Conservation (phyloP, 2,113 vertebrate genomes). For the Leptosomus discolor region DNA sequence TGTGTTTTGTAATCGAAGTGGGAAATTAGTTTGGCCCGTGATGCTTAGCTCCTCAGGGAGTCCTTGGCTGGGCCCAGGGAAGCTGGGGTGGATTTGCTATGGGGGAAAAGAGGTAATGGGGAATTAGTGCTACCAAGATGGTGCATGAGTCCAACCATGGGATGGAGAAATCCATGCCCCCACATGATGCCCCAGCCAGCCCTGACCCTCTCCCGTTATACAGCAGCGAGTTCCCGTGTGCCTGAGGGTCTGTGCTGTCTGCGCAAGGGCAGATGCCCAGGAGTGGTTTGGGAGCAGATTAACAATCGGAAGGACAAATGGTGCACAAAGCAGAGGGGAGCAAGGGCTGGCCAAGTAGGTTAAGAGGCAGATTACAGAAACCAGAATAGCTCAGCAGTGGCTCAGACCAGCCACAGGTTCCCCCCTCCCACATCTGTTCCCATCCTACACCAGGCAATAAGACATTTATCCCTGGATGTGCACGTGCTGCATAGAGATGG, state of each 20-base stretch:
- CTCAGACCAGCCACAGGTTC: neutral
- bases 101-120: neutral
- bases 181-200: neutral
- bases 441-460: neutral
- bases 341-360: neutral
- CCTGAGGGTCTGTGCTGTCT: neutral
- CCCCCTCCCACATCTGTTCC: neutral
- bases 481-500: neutral
- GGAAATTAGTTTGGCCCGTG: neutral
- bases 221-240: rapidly evolving
- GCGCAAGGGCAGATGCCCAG: neutral
- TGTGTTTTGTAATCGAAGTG: rapidly evolving
- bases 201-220: neutral
- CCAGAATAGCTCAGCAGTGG: neutral
- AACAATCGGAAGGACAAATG: neutral
- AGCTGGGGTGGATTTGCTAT: neutral
- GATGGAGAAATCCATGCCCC: neutral
- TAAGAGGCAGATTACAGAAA: neutral
- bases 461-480: neutral
- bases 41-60: neutral
- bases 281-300: neutral
- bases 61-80: neutral
- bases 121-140: neutral
- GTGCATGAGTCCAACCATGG: neutral
- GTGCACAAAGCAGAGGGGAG: neutral